phyloP scores from a whole-genome alignment of 1,140 invertebrate genomes.

The Drosophila suzukii region DNA sequence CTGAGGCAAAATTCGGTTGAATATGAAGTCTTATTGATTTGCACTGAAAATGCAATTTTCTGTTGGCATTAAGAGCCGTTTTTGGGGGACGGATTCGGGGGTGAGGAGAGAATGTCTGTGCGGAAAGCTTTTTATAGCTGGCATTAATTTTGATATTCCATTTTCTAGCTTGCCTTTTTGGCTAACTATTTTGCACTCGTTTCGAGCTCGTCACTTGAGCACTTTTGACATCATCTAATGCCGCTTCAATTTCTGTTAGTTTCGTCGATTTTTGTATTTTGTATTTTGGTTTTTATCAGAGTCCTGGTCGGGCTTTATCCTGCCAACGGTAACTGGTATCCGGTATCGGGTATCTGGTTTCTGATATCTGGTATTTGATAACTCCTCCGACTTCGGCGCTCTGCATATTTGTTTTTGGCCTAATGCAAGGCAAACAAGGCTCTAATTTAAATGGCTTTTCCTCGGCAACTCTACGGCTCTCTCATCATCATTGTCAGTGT shows the following conservation, averaged over 20 bases:
- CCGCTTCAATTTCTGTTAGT: slow-evolving; percentile 22
- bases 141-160: slow-evolving; percentile 51
- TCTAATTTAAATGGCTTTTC: slow-evolving; percentile 75
- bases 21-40: slow-evolving; percentile 47
- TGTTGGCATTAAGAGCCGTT: slow-evolving; percentile 38
- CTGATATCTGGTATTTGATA: background rate
- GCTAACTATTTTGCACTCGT: slow-evolving; percentile 36
- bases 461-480: slow-evolving; percentile 15
- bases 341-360: background rate
- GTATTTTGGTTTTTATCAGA: slow-evolving; percentile 23
- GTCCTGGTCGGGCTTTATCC: slow-evolving; percentile 6
- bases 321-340: background rate
- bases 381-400: slow-evolving; percentile 24
- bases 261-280: slow-evolving; percentile 23
- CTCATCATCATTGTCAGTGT: slow-evolving; percentile 60
- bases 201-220: slow-evolving; percentile 8
- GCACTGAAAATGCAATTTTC: slow-evolving; percentile 50
- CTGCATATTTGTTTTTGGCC: slow-evolving; percentile 65
- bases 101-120: slow-evolving; percentile 10
- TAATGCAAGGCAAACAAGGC: slow-evolving; percentile 78
- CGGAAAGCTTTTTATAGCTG: slow-evolving; percentile 48
- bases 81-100: background rate
- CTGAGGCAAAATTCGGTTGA: slow-evolving; percentile 26
- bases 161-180: slow-evolving; percentile 28
- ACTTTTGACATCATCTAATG: slow-evolving; percentile 28